phyloP scores from a whole-genome alignment of 2,888 invertebrate genomes.

The Cylloceria caligata region DNA sequence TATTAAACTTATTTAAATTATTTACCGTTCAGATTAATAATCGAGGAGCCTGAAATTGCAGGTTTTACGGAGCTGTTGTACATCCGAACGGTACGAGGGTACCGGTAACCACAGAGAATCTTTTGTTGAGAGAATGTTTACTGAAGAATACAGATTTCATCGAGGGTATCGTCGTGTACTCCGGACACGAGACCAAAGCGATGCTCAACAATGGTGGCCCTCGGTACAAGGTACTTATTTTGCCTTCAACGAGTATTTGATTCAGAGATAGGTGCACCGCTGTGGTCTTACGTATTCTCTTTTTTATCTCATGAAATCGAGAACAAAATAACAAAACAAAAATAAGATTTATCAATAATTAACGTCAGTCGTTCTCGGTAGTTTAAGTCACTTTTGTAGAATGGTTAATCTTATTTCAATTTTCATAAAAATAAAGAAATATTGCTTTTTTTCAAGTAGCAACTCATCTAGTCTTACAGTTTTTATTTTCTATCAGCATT shows the following conservation, averaged over 20 bases:
- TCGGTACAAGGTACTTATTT: slow-evolving; percentile 85
- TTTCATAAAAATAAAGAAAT: too few relatives aligned
- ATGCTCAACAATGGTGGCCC: slow-evolving; percentile 99
- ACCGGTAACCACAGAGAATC: slow-evolving; percentile 94
- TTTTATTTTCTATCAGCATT: too few relatives aligned
- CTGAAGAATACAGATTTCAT: slow-evolving; percentile 98
- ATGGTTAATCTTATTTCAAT: too few relatives aligned
- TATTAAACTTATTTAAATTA: neutral
- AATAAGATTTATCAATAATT: too few relatives aligned
- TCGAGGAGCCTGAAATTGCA: slow-evolving; percentile 57
- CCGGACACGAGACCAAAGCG: slow-evolving; percentile 98
- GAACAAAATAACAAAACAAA: neutral
- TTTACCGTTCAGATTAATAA: slow-evolving; percentile 9
- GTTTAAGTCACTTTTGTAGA: too few relatives aligned
- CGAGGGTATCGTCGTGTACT: slow-evolving; percentile 98
- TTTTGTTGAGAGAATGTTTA: slow-evolving; percentile 96
- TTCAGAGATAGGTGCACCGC: neutral
- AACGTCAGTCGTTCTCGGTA: too few relatives aligned
- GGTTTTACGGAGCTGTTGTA: slow-evolving; percentile 94
- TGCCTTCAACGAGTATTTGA: slow-evolving; percentile 19
- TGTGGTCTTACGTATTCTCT: neutral
- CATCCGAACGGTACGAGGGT: slow-evolving; percentile 92
- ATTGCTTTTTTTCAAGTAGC: too few relatives aligned
- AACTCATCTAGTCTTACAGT: too few relatives aligned
- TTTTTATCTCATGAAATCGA: neutral